Base-by-base conservation (phyloP, 2,888 invertebrate genomes). In the Lagria hirta region DNA sequence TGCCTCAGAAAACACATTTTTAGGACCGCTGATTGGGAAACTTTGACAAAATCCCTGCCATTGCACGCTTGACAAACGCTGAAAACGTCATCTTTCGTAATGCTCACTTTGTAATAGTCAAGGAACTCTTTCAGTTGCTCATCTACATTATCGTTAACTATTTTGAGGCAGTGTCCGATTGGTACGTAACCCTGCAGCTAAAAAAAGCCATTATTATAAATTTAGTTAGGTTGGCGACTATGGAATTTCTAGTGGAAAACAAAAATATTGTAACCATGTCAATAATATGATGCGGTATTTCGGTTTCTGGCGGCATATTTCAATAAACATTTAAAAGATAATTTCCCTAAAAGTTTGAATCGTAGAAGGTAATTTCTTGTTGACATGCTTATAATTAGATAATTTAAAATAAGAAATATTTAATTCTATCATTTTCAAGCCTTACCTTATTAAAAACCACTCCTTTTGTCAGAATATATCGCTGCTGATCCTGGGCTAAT, bases 121-220 rank as follows among this genome's bases (percentile, higher is more conserved):
- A 89, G 66, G 32, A 88, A 80, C 67, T 83, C 81, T 42, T 75
- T 69, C 16, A 87, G 66, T 64, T 89, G 88, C 30, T 83, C 79
- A 38, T 78, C 75, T 5, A 76, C 60, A 42, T 72, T 70, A 17
- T 76, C 75, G 36, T 75, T 71, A 6, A 71, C 64, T 24, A 88
- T 76, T 66, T 77, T 75, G 58, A 82, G 79, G 61, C 79, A 84
- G 58, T 75, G 75, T 2, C 74, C 73, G 12, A 69, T 68, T 18
- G 80, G 78, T 35, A 86, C 75, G 53, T 73, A 74, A 5, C 71
- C 73, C 51, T 55, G 61, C 42, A 71, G 59, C 72, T 73, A 30
- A 32, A 66, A 65, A 32, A 48, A 46, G 33, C 29, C 24, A 11
- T 36, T 12, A 32, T 17, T 6, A 22, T n/a, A n/a, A n/a, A n/a